Evolutionary conservation across 2,888 invertebrate species (phyloP).

Genomic region (Ariolimax columbianus): DNA sequence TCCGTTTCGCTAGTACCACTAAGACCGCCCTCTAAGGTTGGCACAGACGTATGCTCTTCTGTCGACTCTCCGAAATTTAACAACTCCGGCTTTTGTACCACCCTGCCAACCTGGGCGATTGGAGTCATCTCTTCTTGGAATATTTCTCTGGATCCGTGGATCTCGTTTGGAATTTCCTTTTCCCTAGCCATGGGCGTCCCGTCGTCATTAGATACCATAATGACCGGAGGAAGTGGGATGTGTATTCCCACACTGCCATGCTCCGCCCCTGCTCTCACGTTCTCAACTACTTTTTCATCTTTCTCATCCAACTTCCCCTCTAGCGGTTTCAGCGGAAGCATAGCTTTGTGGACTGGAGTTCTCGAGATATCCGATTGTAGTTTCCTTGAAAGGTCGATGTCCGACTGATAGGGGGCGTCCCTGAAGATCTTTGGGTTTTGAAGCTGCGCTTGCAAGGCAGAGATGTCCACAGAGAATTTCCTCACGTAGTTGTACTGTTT

Average conservation of each 20-base stretch:
- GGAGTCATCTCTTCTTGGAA: slow-evolving; percentile 9
- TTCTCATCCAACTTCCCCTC: slow-evolving; percentile 35
- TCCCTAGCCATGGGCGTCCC: not conserved
- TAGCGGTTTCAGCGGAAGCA: slow-evolving; percentile 44
- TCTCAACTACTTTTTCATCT: slow-evolving; percentile 9
- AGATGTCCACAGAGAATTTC: slow-evolving; percentile 77
- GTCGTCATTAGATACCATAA: slow-evolving; percentile 55
- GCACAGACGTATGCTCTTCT: slow-evolving; percentile 38
- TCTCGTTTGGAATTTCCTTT: not conserved
- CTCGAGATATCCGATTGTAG: not conserved
- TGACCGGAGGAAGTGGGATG: slow-evolving; percentile 50
- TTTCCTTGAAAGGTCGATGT: slow-evolving; percentile 59
- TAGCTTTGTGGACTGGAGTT: slow-evolving; percentile 29
- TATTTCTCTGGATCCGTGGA: not conserved
- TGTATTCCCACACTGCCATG: not conserved
- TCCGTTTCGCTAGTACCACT: slow-evolving; percentile 40
- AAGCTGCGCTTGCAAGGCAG: slow-evolving; percentile 76
- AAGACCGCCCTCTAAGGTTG: slow-evolving; percentile 34
- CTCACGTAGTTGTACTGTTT: slow-evolving; percentile 75
- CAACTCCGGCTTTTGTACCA: slow-evolving; percentile 11
- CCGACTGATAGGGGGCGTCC: slow-evolving; percentile 66
- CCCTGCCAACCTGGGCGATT: not conserved
- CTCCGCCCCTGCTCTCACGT: not conserved
- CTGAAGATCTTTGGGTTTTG: slow-evolving; percentile 76
- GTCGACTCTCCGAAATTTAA: slow-evolving; percentile 29